These are phyloP conservation scores for Channallabes apus DNA, from an alignment of 2,797 vertebrate species.

Conservation along the genomic window DNA sequence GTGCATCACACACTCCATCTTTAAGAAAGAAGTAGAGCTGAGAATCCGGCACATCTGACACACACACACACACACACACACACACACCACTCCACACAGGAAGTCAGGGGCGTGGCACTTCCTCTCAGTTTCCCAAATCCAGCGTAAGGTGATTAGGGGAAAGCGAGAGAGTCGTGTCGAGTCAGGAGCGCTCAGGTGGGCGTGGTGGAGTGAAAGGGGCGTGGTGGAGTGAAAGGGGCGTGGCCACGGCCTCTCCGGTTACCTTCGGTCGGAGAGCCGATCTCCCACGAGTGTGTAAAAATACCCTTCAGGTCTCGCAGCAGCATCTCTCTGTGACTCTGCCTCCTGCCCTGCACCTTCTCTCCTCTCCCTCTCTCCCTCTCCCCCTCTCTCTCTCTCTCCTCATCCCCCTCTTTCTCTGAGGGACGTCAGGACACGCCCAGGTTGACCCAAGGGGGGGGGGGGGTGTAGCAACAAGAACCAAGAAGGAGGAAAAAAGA, in stretches of 20 bases:
- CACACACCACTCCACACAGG: conserved; percentile 11
- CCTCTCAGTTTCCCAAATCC: conserved; percentile 25
- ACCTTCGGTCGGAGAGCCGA: conserved; percentile 76
- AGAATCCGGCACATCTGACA: neutral
- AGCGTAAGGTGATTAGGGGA: neutral
- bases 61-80: neutral
- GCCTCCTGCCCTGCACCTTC: conserved; percentile 71
- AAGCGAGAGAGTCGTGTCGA: conserved; percentile 13
- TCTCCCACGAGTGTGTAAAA: conserved; percentile 78
- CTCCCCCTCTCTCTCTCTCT: conserved; percentile 65
- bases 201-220: neutral
- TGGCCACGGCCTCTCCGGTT: conserved; percentile 51
- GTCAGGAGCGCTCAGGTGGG: neutral
- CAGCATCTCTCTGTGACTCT: conserved; percentile 74
- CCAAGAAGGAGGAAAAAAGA: neutral
- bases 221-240: neutral
- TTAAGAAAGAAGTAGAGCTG: neutral
- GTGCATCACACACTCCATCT: neutral
- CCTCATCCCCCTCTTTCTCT: conserved; percentile 64
- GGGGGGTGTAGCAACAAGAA: neutral
- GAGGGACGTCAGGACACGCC: conserved; percentile 62
- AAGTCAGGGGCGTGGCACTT: neutral
- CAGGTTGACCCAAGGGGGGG: conserved; percentile 32
- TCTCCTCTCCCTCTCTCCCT: conserved; percentile 68
- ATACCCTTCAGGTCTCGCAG: conserved; percentile 80